A percentile compares a stretch with the other conserved stretches of the same genome.
Conservation (phyloP, 2,888 invertebrate genomes). For the Hymenopus coronatus region DNA sequence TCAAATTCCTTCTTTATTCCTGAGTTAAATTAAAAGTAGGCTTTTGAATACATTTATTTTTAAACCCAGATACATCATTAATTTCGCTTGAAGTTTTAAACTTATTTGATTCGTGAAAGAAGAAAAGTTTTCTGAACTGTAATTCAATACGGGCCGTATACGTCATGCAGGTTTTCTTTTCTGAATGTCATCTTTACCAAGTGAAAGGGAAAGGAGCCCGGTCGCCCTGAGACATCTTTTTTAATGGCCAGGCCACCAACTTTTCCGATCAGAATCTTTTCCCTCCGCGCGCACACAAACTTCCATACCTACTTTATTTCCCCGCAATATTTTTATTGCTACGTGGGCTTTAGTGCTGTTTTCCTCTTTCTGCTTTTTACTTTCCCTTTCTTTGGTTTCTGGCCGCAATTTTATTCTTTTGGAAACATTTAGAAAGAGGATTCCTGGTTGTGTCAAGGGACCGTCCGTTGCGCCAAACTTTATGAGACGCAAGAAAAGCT, state of each 20-base stretch:
- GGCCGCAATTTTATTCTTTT: constrained; percentile 13
- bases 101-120: too few species aligned
- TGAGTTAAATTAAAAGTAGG: too few species aligned
- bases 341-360: background rate
- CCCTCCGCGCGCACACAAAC: background rate
- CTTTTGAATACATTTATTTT: too few species aligned
- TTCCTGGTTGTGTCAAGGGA: background rate
- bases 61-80: too few species aligned
- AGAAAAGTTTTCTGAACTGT: too few species aligned
- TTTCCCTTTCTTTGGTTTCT: constrained; percentile 6
- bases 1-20: too few species aligned
- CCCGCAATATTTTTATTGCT: constrained; percentile 12
- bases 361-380: background rate
- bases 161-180: background rate
- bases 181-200: background rate
- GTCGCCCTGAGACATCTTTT: background rate
- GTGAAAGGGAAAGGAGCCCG: background rate
- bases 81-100: too few species aligned
- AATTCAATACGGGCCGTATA: too few species aligned
- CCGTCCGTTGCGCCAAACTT: background rate
- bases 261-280: constrained; percentile 17
- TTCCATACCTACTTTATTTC: background rate
- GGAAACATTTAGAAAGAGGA: constrained; percentile 13
- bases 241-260: constrained; percentile 11
- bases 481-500: constrained; percentile 4